Conservation (phyloP, 35 echinoderm and acorn worm genomes). For the Patiria miniata region DNA sequence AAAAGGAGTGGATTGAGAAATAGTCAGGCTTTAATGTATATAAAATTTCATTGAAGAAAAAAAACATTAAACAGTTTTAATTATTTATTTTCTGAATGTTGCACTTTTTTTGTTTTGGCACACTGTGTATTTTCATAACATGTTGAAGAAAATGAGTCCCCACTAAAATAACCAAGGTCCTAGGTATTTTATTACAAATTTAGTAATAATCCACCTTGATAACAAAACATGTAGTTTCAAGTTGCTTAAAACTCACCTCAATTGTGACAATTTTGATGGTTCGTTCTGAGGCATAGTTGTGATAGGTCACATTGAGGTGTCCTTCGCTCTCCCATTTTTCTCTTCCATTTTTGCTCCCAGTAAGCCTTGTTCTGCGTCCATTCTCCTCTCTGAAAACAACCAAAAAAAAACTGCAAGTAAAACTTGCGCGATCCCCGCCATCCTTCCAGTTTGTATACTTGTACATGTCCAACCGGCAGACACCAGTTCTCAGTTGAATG, state of each 20-base stretch:
- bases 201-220: background rate
- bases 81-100: too few species aligned
- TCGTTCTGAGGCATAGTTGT: conserved; percentile 77
- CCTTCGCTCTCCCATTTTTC: conserved; percentile 73
- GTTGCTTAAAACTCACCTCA: conserved; percentile 57
- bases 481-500: too few species aligned
- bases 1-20: too few species aligned
- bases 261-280: conserved; percentile 84
- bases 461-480: too few species aligned
- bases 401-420: background rate
- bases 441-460: too few species aligned
- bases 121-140: background rate
- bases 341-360: conserved; percentile 86
- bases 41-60: too few species aligned
- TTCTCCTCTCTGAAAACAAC: conserved; percentile 77
- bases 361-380: conserved; percentile 85
- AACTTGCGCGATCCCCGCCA: too few species aligned
- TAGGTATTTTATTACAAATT: too few species aligned
- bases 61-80: too few species aligned
- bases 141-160: too few species aligned
- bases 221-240: background rate
- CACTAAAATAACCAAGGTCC: too few species aligned
- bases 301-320: conserved; percentile 73
- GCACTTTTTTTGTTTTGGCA: background rate
- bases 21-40: too few species aligned